These are phyloP conservation scores for Gymnodraco acuticeps DNA, from an alignment of 2,797 vertebrate genomes.

Conservation along the genomic window DNA sequence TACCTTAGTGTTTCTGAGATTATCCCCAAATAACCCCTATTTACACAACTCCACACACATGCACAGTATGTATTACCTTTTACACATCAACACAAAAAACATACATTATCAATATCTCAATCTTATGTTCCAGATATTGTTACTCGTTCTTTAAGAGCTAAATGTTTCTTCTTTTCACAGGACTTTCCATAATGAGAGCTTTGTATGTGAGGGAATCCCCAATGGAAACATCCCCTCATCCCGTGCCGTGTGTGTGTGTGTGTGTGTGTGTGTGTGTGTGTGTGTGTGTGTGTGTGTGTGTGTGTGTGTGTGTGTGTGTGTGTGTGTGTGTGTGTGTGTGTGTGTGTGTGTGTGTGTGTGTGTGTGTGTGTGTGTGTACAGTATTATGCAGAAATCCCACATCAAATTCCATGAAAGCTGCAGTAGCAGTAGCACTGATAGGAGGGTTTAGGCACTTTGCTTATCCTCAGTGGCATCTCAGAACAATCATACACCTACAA, in stretches of 20 bases:
- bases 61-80: neutral
- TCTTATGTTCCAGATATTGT: neutral
- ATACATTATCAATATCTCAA: too few species aligned
- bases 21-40: neutral
- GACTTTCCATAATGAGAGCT: conserved; percentile 44
- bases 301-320: too few species aligned
- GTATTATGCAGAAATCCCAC: conserved; percentile 34
- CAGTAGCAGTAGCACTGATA: conserved; percentile 34
- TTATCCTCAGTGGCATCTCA: conserved; percentile 35
- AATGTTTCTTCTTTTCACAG: conserved; percentile 33
- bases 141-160: conserved; percentile 17
- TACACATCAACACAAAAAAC: too few species aligned
- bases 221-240: conserved; percentile 53
- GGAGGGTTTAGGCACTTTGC: conserved; percentile 16
- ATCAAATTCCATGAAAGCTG: conserved; percentile 43
- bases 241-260: conserved; percentile 27
- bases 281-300: too few species aligned
- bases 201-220: conserved; percentile 52
- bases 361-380: neutral
- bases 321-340: neutral
- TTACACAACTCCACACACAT: neutral
- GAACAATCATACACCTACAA: conserved; percentile 53
- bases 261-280: too few species aligned
- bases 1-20: too few species aligned
- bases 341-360: neutral